Base-by-base conservation (phyloP, 2,888 invertebrate species). In the Agrotis ipsilon region DNA sequence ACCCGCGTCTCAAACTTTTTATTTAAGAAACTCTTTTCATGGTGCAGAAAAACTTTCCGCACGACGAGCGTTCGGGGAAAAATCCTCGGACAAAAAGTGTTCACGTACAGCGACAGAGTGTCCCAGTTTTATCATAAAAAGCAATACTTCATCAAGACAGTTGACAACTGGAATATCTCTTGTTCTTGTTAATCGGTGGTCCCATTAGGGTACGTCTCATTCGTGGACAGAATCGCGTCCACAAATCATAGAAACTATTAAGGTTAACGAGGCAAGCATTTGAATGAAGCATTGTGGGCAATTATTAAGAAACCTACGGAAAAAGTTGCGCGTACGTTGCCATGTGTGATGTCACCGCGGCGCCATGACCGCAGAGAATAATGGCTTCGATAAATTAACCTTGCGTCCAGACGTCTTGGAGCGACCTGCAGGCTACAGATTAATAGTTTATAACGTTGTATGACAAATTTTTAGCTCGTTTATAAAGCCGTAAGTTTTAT, bases 381-480 rank as follows among this genome's bases (percentile, higher is more conserved):
- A 92, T 92, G 84, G 84, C 75, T 63, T 69, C 82, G 73, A 92
- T 93, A 92, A 92, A 92, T 93, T 91, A 89, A 83, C 81, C 85
- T 70, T 68, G 81, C 85, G 88, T 90, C 92, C 90, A 91, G 87
- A 90, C 91, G 88, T 88, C 89, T 89, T 75, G 76, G 68, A 80
- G 80, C 70, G 82, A 87, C 85, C 87, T 87, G 84, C 73, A 83
- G 82, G 85, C 81, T 55, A 68, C 84, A 86, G 82, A 89, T 90
- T 91, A 88, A 89, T 90, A 86, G 83, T 84, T 84, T 63, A 68
- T 68, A 71, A 77, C 52, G 67, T 54, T 68, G 69, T 63, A 55
- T 60, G 32, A 63, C 68, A 62, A 62, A 63, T 19, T 59, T 32
- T 51, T 54, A 58, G 13, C 39, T 24, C n/a, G n/a, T n/a, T 24